phyloP scores from a whole-genome alignment of 2,113 vertebrate genomes.

The Lepus americanus region DNA sequence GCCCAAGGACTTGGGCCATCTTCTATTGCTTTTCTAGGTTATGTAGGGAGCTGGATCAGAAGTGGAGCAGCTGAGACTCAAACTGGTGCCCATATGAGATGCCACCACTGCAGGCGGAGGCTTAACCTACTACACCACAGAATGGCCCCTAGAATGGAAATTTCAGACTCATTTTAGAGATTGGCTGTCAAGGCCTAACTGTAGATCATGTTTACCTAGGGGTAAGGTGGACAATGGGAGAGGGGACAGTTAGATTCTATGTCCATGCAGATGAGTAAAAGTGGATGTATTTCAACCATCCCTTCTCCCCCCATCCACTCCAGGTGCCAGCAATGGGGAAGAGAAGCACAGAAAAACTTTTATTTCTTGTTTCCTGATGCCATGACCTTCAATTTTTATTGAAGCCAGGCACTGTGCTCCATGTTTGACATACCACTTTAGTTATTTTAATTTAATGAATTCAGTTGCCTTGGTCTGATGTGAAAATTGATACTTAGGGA shows the following conservation, averaged over 20 bases:
- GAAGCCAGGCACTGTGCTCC: not conserved
- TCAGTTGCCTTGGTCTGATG: not conserved
- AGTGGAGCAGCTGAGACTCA: too few species aligned
- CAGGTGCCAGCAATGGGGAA: not conserved
- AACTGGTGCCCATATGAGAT: too few species aligned
- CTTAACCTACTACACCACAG: too few species aligned
- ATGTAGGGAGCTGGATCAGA: too few species aligned
- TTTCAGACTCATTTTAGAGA: not conserved
- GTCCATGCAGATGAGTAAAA: not conserved
- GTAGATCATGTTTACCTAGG: not conserved
- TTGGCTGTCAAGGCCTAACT: not conserved
- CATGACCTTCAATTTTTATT: not conserved
- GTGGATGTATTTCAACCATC: not conserved
- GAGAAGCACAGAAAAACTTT: not conserved
- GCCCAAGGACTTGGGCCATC: too few species aligned
- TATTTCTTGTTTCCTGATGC: not conserved
- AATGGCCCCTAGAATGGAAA: not conserved
- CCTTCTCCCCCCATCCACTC: too few species aligned
- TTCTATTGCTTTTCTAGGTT: too few species aligned
- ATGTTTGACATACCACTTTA: not conserved
- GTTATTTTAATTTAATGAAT: not conserved
- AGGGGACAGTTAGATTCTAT: not conserved
- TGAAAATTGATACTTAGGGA: not conserved
- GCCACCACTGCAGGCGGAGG: too few species aligned
- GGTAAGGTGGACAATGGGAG: not conserved